These are phyloP conservation scores for Bombus cullumanus DNA, from an alignment of 1,140 invertebrate genomes.

Conservation along the genomic window DNA sequence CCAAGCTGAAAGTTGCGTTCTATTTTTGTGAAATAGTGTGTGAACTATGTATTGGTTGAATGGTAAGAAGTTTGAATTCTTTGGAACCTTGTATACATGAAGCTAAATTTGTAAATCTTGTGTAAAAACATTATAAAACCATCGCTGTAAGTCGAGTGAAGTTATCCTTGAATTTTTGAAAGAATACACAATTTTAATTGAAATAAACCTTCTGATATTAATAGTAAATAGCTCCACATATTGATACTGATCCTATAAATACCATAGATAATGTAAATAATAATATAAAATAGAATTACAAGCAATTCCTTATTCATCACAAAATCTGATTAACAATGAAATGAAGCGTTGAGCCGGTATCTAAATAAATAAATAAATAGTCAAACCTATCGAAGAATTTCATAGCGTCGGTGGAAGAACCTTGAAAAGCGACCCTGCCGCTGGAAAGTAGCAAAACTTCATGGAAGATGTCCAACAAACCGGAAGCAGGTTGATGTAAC, in stretches of 20 bases:
- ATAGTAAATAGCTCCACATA: too few relatives aligned
- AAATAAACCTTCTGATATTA: not conserved
- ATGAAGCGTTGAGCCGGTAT: not conserved
- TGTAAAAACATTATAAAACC: too few relatives aligned
- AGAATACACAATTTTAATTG: not conserved
- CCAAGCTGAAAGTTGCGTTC: constrained; percentile 80
- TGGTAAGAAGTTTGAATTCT: not conserved
- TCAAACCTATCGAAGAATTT: constrained; percentile 86
- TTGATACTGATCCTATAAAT: too few relatives aligned
- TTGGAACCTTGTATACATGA: not conserved
- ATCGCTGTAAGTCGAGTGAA: not conserved
- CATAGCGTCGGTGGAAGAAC: constrained; percentile 85
- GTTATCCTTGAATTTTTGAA: not conserved
- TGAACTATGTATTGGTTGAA: not conserved
- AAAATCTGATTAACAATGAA: not conserved
- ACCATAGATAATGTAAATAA: too few relatives aligned
- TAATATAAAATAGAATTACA: too few relatives aligned
- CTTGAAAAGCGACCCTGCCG: constrained; percentile 92
- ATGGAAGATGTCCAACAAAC: constrained; percentile 92
- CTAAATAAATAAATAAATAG: not conserved
- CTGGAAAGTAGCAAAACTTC: constrained; percentile 90
- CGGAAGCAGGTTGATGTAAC: constrained; percentile 94
- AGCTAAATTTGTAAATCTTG: too few relatives aligned
- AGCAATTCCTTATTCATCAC: too few relatives aligned
- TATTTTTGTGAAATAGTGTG: not conserved